phyloP scores from a whole-genome alignment of 2,888 invertebrate species.

The Trissolcus brochymenae region DNA sequence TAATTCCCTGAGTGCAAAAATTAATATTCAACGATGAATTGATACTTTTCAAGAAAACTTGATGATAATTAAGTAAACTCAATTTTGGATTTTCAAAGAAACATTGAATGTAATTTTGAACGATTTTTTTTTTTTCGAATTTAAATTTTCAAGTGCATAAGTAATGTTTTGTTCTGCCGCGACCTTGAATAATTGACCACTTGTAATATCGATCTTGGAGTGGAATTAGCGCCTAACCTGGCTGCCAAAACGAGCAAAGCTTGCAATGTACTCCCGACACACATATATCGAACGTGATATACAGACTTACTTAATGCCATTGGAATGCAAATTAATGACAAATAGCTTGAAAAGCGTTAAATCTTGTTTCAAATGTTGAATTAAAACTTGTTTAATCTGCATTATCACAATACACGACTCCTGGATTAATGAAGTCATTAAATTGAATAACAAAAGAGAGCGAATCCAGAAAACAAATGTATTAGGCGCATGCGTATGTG shows the following conservation, averaged over 20 bases:
- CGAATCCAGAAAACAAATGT: background rate
- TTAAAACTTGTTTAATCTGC: background rate
- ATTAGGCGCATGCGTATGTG: background rate
- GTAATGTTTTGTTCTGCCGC: background rate
- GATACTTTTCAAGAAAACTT: no score
- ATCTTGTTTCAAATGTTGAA: background rate
- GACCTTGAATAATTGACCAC: constrained; percentile 2
- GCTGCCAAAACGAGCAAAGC: no score
- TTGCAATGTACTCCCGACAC: no score
- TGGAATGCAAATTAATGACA: background rate
- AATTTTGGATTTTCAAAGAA: no score
- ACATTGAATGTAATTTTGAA: no score
- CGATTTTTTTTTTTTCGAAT: no score
- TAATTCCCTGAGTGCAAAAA: no score
- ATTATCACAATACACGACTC: background rate
- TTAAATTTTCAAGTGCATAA: background rate
- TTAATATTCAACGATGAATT: no score
- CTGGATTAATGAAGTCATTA: background rate
- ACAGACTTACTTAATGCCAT: background rate
- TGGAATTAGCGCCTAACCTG: background rate
- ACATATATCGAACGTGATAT: no score
- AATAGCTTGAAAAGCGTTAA: background rate
- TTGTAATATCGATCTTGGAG: constrained; percentile 1
- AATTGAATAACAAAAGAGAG: background rate
- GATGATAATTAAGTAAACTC: no score